Conservation (phyloP, 2,113 vertebrate genomes). For the Daboia siamensis region DNA sequence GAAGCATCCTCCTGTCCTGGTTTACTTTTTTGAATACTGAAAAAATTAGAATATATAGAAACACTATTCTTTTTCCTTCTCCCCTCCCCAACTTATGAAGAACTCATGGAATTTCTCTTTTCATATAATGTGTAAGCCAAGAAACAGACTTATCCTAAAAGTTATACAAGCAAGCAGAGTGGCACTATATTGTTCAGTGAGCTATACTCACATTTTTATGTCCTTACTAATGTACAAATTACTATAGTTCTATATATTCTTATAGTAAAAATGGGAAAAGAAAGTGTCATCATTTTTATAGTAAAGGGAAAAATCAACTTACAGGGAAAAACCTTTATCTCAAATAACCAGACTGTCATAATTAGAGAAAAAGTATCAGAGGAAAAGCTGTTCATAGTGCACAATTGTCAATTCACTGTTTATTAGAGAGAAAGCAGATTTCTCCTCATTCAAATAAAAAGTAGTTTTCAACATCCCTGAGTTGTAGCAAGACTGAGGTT, state of each 20-base stretch:
- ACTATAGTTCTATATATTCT: background rate
- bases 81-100: background rate
- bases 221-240: background rate
- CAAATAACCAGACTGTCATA: background rate
- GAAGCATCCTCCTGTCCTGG: constrained; percentile 9
- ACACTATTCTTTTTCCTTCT: background rate
- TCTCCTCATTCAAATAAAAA: background rate
- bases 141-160: background rate
- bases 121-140: background rate
- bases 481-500: background rate
- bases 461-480: background rate
- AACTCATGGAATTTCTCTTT: background rate
- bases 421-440: background rate
- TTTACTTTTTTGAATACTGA: constrained; percentile 47
- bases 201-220: background rate
- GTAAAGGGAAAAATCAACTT: background rate
- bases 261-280: background rate
- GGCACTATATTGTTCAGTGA: background rate
- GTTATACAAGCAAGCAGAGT: background rate
- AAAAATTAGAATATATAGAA: constrained; percentile 16
- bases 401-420: background rate
- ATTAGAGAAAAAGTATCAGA: background rate
- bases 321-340: no score
- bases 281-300: background rate
- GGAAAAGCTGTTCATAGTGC: background rate